These are phyloP conservation scores for Cephus nigrinus DNA, from an alignment of 2,888 invertebrate species.

Conservation along the genomic window DNA sequence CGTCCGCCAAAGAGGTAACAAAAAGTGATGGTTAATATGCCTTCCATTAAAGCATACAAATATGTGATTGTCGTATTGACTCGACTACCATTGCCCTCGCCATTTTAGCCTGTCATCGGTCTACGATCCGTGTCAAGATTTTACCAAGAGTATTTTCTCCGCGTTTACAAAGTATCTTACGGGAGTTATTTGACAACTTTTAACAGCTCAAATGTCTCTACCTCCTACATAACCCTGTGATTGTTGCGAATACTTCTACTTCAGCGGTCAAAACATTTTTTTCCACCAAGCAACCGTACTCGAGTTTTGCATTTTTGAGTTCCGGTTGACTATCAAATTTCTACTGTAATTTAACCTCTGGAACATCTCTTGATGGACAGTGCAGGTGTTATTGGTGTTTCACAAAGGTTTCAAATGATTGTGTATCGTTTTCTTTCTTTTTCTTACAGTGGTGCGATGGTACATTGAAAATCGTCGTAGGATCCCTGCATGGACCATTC, in stretches of 20 bases:
- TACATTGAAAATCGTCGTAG: constrained; percentile 43
- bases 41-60: constrained; percentile 19
- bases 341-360: not conserved
- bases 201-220: not conserved
- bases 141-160: not conserved
- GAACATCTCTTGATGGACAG: not conserved
- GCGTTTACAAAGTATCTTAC: not conserved
- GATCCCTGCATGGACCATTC: constrained; percentile 55
- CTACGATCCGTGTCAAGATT: constrained; percentile 34
- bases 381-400: not conserved
- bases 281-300: constrained; percentile 12
- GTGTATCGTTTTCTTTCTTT: not conserved
- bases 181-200: not conserved
- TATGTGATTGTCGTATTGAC: constrained; percentile 35
- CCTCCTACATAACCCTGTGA: not conserved
- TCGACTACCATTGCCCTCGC: constrained; percentile 37
- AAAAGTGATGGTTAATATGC: not conserved
- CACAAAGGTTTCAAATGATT: not conserved
- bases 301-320: not conserved
- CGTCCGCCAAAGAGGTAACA: not conserved
- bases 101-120: constrained; percentile 55
- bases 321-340: not conserved
- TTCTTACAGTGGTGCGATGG: constrained; percentile 44
- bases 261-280: not conserved
- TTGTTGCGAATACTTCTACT: not conserved